Evolutionary conservation across 64 coral and sea anemone genomes (phyloP).

Genomic region (Montipora foliosa): DNA sequence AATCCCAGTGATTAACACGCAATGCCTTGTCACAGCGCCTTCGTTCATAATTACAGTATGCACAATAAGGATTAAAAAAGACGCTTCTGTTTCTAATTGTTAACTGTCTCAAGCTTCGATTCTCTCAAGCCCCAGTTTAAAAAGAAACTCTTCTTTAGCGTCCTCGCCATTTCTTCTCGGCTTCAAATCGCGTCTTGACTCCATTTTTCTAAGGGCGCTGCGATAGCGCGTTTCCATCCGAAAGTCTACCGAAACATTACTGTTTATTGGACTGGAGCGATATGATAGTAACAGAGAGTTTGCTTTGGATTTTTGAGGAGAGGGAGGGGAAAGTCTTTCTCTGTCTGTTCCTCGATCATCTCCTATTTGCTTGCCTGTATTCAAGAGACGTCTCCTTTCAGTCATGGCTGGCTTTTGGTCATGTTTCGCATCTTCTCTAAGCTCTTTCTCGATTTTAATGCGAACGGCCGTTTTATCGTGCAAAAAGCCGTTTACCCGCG

Average conservation of each 20-base stretch:
- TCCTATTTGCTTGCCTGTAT: not conserved
- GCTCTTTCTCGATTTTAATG: conserved; percentile 1
- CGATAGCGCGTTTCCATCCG: conserved; percentile 41
- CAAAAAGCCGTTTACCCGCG: conserved; percentile 34
- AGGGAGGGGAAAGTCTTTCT: conserved; percentile 32
- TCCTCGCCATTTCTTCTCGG: conserved; percentile 46
- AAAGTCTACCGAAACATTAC: conserved; percentile 5
- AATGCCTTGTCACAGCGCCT: too few relatives aligned
- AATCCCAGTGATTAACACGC: too few relatives aligned
- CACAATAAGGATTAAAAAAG: not conserved
- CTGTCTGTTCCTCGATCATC: not conserved
- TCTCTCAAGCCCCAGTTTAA: conserved; percentile 67
- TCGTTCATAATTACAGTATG: not conserved
- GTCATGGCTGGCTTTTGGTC: conserved; percentile 11
- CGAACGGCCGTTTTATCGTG: conserved; percentile 13
- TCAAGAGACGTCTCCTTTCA: not conserved
- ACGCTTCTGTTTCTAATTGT: not conserved
- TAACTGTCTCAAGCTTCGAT: conserved; percentile 30
- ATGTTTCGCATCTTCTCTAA: conserved; percentile 20
- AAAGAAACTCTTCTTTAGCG: conserved; percentile 74
- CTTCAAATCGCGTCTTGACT: conserved; percentile 8
- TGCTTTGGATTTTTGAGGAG: conserved; percentile 22
- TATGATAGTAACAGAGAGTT: not conserved
- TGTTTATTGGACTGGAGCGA: conserved; percentile 22
- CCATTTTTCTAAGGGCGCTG: conserved; percentile 33